phyloP scores from a whole-genome alignment of 53 echinoderm and acorn worm genomes.

The Hippasteria phrygiana region DNA sequence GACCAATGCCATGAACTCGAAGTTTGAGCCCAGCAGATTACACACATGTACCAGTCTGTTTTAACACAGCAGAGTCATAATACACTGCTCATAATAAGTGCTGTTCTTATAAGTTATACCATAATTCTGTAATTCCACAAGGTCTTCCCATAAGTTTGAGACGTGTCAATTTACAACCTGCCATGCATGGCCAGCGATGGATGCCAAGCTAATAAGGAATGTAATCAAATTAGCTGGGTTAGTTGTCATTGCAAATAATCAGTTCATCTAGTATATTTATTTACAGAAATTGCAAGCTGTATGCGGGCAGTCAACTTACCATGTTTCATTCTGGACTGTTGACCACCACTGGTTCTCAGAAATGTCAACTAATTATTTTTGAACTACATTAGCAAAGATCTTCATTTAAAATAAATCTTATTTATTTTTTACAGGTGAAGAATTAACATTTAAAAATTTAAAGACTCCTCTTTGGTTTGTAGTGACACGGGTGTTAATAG shows the following conservation, averaged over 20 bases:
- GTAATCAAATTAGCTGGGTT: constrained; percentile 31
- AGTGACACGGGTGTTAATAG: too few relatives aligned
- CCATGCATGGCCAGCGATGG: constrained; percentile 30
- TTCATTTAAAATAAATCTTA: neutral
- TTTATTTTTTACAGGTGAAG: too few relatives aligned
- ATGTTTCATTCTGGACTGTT: neutral
- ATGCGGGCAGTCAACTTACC: neutral
- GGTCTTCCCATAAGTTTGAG: neutral
- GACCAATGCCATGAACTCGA: too few relatives aligned
- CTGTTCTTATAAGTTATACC: neutral
- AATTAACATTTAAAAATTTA: too few relatives aligned
- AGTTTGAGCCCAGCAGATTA: too few relatives aligned
- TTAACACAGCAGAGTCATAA: neutral
- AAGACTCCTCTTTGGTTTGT: too few relatives aligned
- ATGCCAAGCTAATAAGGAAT: constrained; percentile 31
- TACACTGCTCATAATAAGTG: neutral
- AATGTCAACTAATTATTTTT: neutral
- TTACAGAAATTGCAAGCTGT: constrained; percentile 13
- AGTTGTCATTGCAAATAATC: constrained; percentile 32
- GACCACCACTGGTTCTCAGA: neutral
- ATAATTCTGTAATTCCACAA: neutral
- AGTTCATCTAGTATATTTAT: neutral
- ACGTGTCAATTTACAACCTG: neutral
- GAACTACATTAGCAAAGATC: neutral
- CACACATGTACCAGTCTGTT: neutral